Base-by-base conservation (phyloP, 2,888 invertebrate genomes). In the Epirrhoe tristata region DNA sequence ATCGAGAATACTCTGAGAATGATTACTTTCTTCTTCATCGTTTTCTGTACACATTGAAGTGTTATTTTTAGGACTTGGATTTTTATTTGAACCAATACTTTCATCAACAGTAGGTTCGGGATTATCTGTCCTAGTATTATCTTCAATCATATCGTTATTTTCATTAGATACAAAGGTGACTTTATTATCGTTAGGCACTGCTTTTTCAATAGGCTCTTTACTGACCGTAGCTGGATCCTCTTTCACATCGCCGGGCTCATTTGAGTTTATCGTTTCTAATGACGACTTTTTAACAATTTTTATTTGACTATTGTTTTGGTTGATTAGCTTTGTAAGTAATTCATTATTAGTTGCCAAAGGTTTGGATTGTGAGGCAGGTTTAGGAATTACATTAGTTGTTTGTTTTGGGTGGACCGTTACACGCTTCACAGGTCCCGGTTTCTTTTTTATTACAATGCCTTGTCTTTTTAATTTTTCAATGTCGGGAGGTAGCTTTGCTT, bases 371-470 rank as follows among this genome's bases (percentile, higher is more conserved):
- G 60, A 2, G 12, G 50, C 63, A 50, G 59, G 48, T 39, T 61
- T 66, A 48, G 57, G n/a, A 64, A 39, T 48, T 63, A 72, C 69
- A 56, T 58, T 36, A 6, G 34, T 8, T 12, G 55, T 54, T 17
- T 57, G 58, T 14, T 54, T 58, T 53, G 32, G n/a, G 17, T 68
- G 66, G 6, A 53, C 17, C n/a, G 56, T 43, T 57, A 63, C 14
- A 31, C 64, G 34, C 57, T 71, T 68, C 4, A 61, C 58, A 53
- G 65, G 62, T 54, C 58, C 72, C 16, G 78, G 67, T 72, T 89
- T 90, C 73, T 84, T 84, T 82, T 89, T 91, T 8, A 93, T 84
- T 58, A 87, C 82, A 67, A 93, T 90, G 57, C 93, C 93, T 67
- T 89, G 87, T 70, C 84, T 87, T 77, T 90, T 89, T 73, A 93